Evolutionary conservation across 2,888 invertebrate species (phyloP).

Genomic region (Cephus sareptanus): DNA sequence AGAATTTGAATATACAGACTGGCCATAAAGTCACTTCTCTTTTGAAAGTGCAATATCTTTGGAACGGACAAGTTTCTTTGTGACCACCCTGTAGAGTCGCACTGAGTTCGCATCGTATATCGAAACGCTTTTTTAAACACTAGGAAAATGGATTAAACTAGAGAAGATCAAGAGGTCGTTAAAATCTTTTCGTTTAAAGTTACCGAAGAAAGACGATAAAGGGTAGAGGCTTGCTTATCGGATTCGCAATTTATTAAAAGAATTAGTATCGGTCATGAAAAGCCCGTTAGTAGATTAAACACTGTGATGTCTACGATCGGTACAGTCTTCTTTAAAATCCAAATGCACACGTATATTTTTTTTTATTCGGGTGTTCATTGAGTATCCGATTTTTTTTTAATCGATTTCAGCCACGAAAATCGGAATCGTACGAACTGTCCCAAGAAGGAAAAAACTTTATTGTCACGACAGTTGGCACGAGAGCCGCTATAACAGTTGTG

Average conservation of each 20-base stretch:
- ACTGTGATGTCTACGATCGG: neutral
- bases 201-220: neutral
- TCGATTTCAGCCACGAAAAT: neutral
- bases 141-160: neutral
- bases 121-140: neutral
- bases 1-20: neutral
- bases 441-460: conserved; percentile 41
- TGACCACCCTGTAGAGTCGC: neutral
- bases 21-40: neutral
- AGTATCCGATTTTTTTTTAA: conserved; percentile 36
- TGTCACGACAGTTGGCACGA: conserved; percentile 52
- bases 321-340: conserved; percentile 48
- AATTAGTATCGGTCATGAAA: neutral
- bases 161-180: neutral
- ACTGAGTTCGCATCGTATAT: neutral
- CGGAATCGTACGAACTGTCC: conserved; percentile 10
- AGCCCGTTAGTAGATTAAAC: neutral
- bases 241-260: neutral
- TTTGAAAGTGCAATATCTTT: neutral
- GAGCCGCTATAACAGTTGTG: conserved; percentile 10
- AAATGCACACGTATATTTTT: conserved; percentile 38
- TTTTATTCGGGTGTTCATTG: conserved; percentile 24
- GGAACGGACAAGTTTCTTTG: neutral
- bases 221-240: neutral
- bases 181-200: neutral